These are phyloP conservation scores for Eubucco bourcierii DNA, from an alignment of 2,113 vertebrate species.

Conservation along the genomic window DNA sequence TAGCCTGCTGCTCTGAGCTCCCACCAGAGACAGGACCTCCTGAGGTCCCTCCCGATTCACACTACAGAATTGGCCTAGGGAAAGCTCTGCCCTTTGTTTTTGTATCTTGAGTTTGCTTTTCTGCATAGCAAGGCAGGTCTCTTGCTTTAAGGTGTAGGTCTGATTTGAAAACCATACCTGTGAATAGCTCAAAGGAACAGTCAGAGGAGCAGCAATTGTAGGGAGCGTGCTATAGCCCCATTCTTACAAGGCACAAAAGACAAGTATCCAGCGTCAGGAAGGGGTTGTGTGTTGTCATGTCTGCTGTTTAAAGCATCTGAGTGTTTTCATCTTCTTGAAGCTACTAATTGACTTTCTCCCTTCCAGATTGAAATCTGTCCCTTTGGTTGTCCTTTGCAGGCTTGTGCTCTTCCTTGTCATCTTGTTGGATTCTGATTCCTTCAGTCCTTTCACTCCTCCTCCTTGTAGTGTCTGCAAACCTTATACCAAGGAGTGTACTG, in stretches of 20 bases:
- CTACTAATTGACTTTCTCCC: background rate
- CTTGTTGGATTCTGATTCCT: background rate
- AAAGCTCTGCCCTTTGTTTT: background rate
- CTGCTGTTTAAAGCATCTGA: background rate
- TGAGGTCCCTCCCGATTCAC: background rate
- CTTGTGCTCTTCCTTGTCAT: background rate
- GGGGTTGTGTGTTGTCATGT: background rate
- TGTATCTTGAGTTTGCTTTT: background rate
- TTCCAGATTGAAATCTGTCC: background rate
- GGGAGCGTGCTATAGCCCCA: background rate
- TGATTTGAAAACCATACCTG: background rate
- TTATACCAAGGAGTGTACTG: background rate
- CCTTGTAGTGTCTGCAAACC: background rate
- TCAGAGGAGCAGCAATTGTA: background rate
- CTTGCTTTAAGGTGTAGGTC: background rate
- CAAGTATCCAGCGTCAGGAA: background rate
- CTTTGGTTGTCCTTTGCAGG: background rate
- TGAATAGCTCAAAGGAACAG: background rate
- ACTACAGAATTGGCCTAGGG: background rate
- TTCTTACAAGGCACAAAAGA: background rate
- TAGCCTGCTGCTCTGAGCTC: background rate
- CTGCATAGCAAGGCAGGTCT: background rate
- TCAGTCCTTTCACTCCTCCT: background rate
- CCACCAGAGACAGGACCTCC: background rate
- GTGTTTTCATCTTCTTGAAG: background rate